Conservation (phyloP, 2,797 vertebrate genomes). For the Neosalanx taihuensis region DNA sequence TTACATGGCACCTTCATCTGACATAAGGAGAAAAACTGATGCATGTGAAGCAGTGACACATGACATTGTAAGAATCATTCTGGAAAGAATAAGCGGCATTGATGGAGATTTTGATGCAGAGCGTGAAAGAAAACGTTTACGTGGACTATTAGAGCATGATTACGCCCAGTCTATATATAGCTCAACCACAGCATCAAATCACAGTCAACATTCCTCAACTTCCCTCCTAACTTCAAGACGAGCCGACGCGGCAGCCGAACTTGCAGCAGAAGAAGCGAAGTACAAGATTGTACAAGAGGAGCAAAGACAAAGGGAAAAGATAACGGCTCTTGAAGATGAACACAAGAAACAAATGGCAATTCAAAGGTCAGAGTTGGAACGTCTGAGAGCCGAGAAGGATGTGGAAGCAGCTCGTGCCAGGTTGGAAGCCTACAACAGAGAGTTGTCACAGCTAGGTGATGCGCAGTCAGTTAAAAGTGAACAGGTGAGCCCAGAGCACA, state of each 20-base stretch:
- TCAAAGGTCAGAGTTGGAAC: neutral
- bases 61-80: constrained; percentile 22
- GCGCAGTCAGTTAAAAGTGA: neutral
- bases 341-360: neutral
- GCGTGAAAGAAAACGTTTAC: neutral
- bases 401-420: constrained; percentile 6
- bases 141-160: neutral
- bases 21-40: constrained; percentile 18
- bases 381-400: neutral
- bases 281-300: constrained; percentile 11
- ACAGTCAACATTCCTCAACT: neutral
- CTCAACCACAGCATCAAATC: neutral
- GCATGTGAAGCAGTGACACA: constrained; percentile 24
- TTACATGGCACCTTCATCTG: neutral
- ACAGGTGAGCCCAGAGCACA: too few relatives aligned
- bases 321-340: constrained; percentile 2
- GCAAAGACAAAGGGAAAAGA: constrained; percentile 8
- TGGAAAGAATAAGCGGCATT: neutral
- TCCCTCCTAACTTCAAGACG: neutral
- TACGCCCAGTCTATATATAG: neutral
- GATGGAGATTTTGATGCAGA: neutral
- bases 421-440: constrained; percentile 16
- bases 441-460: neutral
- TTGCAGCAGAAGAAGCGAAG: constrained; percentile 7
- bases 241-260: constrained; percentile 8